These are phyloP conservation scores for Aphelinus atriplicis DNA, from an alignment of 1,140 invertebrate genomes.

Conservation along the genomic window DNA sequence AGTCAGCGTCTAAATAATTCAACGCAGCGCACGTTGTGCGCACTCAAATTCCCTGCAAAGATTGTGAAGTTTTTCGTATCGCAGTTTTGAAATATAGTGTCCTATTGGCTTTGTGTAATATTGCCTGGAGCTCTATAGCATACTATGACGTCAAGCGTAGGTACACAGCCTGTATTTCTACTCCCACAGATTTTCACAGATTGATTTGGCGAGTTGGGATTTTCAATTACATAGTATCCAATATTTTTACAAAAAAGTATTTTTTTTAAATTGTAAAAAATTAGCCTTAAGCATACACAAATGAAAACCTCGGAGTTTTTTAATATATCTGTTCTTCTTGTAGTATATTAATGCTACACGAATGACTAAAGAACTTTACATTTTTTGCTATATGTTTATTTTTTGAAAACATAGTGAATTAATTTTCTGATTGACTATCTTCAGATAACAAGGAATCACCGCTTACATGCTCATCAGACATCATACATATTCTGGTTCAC, in stretches of 20 bases:
- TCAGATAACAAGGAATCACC: neutral
- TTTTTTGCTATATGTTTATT: neutral
- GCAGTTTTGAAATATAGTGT: neutral
- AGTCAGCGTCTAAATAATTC: neutral
- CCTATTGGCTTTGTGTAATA: neutral
- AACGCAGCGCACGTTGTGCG: neutral
- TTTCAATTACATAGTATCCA: neutral
- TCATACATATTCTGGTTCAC: too few species aligned
- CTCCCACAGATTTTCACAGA: slow-evolving; percentile 1
- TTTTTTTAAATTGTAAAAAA: slow-evolving; percentile 10
- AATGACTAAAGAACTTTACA: slow-evolving; percentile 3
- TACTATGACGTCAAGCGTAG: neutral
- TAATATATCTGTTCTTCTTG: slow-evolving; percentile 13
- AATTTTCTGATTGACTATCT: neutral
- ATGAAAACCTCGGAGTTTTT: slow-evolving; percentile 28
- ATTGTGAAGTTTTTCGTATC: neutral
- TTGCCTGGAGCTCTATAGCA: slow-evolving; percentile 6
- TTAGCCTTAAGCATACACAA: slow-evolving; percentile 7
- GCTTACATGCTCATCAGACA: too few species aligned
- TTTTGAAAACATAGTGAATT: neutral
- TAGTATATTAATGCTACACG: neutral
- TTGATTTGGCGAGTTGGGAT: neutral
- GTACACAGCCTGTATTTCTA: neutral
- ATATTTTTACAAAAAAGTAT: neutral
- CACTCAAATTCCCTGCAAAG: neutral